Percentiles rank a stretch among this genome's conserved stretches.
Conservation (phyloP, 2,113 vertebrate genomes). For the Gymnogyps californianus region DNA sequence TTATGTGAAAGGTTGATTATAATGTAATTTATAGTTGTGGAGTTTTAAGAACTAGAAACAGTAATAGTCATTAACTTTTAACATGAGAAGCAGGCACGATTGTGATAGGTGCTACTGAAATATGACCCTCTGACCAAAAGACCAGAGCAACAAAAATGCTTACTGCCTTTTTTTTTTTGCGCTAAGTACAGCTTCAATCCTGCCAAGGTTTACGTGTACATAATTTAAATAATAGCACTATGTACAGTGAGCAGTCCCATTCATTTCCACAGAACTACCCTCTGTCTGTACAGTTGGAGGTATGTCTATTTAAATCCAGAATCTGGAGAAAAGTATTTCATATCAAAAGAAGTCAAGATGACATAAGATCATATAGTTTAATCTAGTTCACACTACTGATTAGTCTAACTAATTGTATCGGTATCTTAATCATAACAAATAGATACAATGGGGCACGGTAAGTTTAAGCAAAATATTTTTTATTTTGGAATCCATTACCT, state of each 20-base stretch:
- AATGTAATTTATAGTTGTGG: conserved; percentile 29
- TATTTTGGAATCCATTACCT: background rate
- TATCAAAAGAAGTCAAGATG: background rate
- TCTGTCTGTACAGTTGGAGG: background rate
- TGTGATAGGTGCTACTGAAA: conserved; percentile 5
- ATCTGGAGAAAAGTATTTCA: background rate
- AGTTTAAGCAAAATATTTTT: background rate
- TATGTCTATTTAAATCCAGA: background rate
- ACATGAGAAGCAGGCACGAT: background rate
- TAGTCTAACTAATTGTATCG: background rate
- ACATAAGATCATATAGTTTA: background rate
- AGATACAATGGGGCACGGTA: background rate
- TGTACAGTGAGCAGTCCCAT: background rate
- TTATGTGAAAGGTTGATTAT: conserved; percentile 45
- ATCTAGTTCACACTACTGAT: background rate
- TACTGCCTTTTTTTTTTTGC: background rate
- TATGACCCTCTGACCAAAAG: background rate
- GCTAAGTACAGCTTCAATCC: background rate
- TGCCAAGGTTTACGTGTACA: background rate
- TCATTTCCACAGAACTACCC: background rate
- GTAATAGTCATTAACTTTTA: conserved; percentile 9
- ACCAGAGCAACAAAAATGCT: background rate
- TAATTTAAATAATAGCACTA: background rate
- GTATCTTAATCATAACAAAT: background rate
- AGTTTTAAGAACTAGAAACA: conserved; percentile 14